phyloP scores from a whole-genome alignment of 2,113 vertebrate genomes.

The Ahaetulla prasina region DNA sequence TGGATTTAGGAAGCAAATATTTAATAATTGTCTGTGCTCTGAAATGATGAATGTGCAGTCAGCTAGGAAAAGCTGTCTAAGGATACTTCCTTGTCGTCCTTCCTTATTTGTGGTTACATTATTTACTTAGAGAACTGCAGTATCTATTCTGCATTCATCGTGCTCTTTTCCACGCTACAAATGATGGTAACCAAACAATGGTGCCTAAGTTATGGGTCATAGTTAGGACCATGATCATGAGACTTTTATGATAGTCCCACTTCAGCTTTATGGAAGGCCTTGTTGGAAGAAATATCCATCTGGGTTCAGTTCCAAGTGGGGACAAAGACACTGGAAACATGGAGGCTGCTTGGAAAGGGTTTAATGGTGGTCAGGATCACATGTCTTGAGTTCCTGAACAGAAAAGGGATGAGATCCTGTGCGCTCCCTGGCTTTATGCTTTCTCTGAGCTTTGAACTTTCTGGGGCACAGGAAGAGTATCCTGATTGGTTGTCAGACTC shows the following conservation, averaged over 20 bases:
- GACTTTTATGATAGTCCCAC: background rate
- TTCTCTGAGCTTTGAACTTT: too few relatives aligned
- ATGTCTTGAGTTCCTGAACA: too few relatives aligned
- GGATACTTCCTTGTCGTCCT: background rate
- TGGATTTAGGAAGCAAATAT: slow-evolving; percentile 32
- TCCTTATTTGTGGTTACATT: slow-evolving; percentile 3
- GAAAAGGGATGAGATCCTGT: too few relatives aligned
- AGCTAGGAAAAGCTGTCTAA: slow-evolving; percentile 8
- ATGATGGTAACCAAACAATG: background rate
- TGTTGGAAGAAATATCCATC: too few relatives aligned
- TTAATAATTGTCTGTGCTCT: slow-evolving; percentile 22
- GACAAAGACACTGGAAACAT: too few relatives aligned
- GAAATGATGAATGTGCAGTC: slow-evolving; percentile 26
- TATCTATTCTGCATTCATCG: background rate
- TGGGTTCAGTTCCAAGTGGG: too few relatives aligned
- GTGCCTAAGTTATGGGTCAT: background rate
- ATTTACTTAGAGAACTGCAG: background rate
- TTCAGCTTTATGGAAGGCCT: background rate
- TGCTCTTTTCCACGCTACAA: background rate
- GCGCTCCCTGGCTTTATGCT: too few relatives aligned
- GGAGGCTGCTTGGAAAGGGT: too few relatives aligned
- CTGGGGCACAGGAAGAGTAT: too few relatives aligned
- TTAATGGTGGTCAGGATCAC: too few relatives aligned
- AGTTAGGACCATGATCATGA: background rate
- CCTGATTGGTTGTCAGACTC: too few relatives aligned